Base-by-base conservation (phyloP, 92 coral and sea anemone genomes). In the Hydrozoanthus gracilis region DNA sequence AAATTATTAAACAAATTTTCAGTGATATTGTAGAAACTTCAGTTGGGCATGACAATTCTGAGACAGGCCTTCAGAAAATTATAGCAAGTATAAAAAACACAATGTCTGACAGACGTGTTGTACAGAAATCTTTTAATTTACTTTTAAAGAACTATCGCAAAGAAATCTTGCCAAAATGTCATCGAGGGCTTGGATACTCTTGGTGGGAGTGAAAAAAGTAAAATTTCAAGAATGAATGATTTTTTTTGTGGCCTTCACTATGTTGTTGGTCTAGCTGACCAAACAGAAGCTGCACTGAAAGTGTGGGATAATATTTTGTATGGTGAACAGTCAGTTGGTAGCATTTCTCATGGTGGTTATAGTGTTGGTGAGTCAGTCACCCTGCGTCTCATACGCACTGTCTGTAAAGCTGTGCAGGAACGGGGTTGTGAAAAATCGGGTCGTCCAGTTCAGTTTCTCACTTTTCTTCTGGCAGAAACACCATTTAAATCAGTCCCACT, bases 191-290 rank as follows among this genome's bases (percentile, higher is more conserved):
- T 39, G 87, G 69, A 83, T 66, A 47, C 58, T 44, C 78, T 83
- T 17, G 17, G 8, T 49, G 87, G 54, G 78, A 45, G 6, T 68
- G 87, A 84, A 52, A 14, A 84, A 71, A 6, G 2, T 44, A 39
- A 54, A 68, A 13, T 51, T 46, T 66, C 65, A 5, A 65, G 56
- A 20, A 14, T 50, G 45, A 84, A 84, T 70, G 64, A 71, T 27
- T 55, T 71, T 3, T 84, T 84, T 17, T 73, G 88, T 84, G 88
- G 88, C 0, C 51, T 84, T 7, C 88, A 84, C 44, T 84, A 5
- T 62, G 54, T 84, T 20, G 79, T 84, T 51, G 88, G 68, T 52
- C 7, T 84, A 8, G 88, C 82, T 11, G 88, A 84, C 15, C 88
- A 84, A 13, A 69, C 88, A 3, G 82, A 72, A 51, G 79, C 52